phyloP scores from a whole-genome alignment of 2,797 vertebrate species.

The Melanogrammus aeglefinus region DNA sequence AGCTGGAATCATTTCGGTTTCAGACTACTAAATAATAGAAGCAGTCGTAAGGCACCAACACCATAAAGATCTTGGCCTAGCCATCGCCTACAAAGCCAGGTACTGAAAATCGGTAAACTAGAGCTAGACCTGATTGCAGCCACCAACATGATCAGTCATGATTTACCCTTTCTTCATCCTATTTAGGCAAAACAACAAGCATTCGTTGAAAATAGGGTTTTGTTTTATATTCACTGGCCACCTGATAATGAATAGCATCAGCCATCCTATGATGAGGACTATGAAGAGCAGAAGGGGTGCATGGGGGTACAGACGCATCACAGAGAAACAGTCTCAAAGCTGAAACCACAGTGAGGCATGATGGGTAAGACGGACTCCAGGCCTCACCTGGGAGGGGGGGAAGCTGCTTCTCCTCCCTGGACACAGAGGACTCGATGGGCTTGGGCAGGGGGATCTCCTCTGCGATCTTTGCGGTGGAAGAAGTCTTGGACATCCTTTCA shows the following conservation, averaged over 20 bases:
- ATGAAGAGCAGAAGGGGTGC: background rate
- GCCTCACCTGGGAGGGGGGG: constrained; percentile 89
- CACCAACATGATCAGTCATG: background rate
- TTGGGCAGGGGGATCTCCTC: constrained; percentile 82
- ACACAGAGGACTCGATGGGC: constrained; percentile 76
- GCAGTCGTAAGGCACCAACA: background rate
- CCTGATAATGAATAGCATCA: background rate
- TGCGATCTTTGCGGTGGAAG: constrained; percentile 82
- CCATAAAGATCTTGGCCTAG: background rate
- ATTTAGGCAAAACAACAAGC: background rate
- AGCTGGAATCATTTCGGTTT: background rate
- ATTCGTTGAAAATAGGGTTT: background rate
- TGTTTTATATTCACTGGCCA: background rate
- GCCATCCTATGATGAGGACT: background rate
- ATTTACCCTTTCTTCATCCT: background rate
- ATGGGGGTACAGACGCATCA: background rate
- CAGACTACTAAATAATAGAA: background rate
- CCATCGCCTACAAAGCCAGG: background rate
- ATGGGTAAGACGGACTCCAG: background rate
- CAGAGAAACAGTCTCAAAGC: background rate
- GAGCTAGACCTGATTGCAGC: background rate
- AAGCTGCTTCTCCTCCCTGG: constrained; percentile 85
- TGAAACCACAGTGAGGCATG: background rate
- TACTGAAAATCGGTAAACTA: background rate
- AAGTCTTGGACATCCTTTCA: constrained; percentile 84